Evolutionary conservation across 2,888 invertebrate genomes (phyloP).

Genomic region (Myopa testacea): DNA sequence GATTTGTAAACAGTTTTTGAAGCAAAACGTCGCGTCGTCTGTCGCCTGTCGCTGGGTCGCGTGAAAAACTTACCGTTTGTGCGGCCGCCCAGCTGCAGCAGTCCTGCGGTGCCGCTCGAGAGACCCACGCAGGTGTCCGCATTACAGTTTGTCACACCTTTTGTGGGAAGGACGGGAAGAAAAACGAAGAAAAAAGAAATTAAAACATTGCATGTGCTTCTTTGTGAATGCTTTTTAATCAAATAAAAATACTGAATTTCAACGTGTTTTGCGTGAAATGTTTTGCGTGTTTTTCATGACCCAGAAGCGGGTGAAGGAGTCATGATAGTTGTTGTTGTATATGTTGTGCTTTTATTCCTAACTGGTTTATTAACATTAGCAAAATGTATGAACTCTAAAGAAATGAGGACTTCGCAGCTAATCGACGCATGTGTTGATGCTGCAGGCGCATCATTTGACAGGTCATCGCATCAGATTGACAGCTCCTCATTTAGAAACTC

Average conservation of each 20-base stretch:
- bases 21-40: too few relatives aligned
- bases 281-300: neutral
- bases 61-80: slow-evolving; percentile 58
- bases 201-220: neutral
- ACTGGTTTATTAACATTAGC: neutral
- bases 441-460: slow-evolving; percentile 9
- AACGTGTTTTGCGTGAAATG: neutral
- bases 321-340: neutral
- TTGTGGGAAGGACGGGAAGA: neutral
- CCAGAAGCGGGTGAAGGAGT: neutral
- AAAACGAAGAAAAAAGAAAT: neutral
- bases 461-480: neutral
- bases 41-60: neutral
- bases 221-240: neutral
- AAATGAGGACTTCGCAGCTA: too few relatives aligned
- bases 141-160: slow-evolving; percentile 64
- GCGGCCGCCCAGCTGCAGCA: slow-evolving; percentile 54
- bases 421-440: too few relatives aligned
- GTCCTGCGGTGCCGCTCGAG: slow-evolving; percentile 67
- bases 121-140: slow-evolving; percentile 68
- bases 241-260: neutral
- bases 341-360: neutral
- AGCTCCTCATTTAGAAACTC: neutral
- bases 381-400: too few relatives aligned
- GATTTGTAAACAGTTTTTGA: neutral